Conservation (phyloP, 2,888 invertebrate genomes). For the Noctua pronuba region DNA sequence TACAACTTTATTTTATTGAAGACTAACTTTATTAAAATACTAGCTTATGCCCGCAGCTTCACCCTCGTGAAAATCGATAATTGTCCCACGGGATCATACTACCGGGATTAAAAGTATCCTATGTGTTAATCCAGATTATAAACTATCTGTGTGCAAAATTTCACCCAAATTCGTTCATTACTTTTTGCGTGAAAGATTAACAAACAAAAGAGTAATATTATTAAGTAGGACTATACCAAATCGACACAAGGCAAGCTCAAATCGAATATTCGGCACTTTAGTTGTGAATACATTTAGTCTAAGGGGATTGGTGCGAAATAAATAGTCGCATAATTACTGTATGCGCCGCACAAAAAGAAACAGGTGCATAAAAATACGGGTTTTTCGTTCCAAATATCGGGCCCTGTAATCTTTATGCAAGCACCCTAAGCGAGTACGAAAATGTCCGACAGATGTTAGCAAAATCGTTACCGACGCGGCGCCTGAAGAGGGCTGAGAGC, state of each 20-base stretch:
- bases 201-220: neutral
- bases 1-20: neutral
- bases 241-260: neutral
- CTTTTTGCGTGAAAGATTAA: no score
- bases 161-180: no score
- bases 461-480: slow-evolving; percentile 28
- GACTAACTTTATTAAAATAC: neutral
- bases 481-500: slow-evolving; percentile 21
- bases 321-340: neutral
- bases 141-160: no score
- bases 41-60: no score
- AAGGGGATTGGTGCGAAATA: neutral
- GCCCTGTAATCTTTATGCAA: neutral
- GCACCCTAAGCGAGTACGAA: neutral
- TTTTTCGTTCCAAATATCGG: neutral
- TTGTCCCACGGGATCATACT: no score
- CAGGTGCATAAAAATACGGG: neutral
- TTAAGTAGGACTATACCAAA: neutral
- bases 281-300: neutral
- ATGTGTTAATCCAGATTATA: no score
- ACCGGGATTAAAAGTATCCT: no score
- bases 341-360: neutral
- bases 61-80: no score
- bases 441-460: slow-evolving; percentile 24
- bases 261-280: neutral